These are phyloP conservation scores for Morpho achilles DNA, from an alignment of 2,888 invertebrate genomes.

Conservation along the genomic window DNA sequence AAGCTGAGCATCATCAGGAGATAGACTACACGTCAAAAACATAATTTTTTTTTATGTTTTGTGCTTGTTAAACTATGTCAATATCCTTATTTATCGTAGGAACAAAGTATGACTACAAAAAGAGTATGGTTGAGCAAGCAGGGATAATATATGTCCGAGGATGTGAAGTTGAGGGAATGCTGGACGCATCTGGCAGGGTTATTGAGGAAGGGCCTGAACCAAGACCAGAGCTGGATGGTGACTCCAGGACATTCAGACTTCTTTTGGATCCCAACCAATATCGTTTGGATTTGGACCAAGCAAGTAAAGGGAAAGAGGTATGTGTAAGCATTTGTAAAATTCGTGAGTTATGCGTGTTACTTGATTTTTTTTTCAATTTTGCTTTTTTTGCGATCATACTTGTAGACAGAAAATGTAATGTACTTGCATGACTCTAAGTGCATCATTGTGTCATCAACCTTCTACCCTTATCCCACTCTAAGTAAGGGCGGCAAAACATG, in stretches of 20 bases:
- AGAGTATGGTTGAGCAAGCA: conserved; percentile 95
- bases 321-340: neutral
- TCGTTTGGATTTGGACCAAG: conserved; percentile 91
- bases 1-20: no score
- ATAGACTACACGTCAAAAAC: no score
- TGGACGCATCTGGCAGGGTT: conserved; percentile 95
- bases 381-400: no score
- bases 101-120: conserved; percentile 88
- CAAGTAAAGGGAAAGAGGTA: conserved; percentile 89
- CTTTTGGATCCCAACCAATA: conserved; percentile 99
- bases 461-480: no score
- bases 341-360: no score
- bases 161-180: conserved; percentile 99
- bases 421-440: no score
- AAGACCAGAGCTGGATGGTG: conserved; percentile 91
- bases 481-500: no score
- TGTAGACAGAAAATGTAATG: no score
- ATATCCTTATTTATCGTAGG: conserved; percentile 51
- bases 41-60: no score
- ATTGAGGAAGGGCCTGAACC: conserved; percentile 98
- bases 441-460: no score
- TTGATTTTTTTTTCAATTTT: no score
- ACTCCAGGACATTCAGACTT: conserved; percentile 94
- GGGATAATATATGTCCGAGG: conserved; percentile 95
- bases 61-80: no score